A percentile compares a stretch with the other conserved stretches of the same genome.
phyloP scores from a whole-genome alignment of 1,140 invertebrate genomes.

The Cotesia chilonis region DNA sequence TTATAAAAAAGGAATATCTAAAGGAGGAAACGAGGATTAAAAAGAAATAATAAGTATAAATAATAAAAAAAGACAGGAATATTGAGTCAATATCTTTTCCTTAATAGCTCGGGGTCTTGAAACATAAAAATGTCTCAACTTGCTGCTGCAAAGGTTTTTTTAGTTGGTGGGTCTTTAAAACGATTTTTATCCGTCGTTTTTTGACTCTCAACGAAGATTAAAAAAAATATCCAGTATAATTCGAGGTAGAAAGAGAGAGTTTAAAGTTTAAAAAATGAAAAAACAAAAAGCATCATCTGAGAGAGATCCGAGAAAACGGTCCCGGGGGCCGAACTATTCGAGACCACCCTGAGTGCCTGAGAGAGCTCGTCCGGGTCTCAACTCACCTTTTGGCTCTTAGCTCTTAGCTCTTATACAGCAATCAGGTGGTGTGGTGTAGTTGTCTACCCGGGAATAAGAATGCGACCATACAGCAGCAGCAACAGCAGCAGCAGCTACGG shows the following conservation, averaged over 20 bases:
- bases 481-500: neutral
- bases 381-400: too few species aligned
- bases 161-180: slow-evolving; percentile 5
- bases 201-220: slow-evolving; percentile 18
- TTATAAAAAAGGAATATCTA: neutral
- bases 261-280: slow-evolving; percentile 50
- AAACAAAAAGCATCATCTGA: slow-evolving; percentile 44
- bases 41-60: slow-evolving; percentile 23
- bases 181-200: slow-evolving; percentile 13
- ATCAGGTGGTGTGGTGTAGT: slow-evolving; percentile 50
- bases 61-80: slow-evolving; percentile 40
- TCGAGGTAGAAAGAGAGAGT: slow-evolving; percentile 30
- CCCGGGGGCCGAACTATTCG: slow-evolving; percentile 53
- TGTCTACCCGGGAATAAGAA: slow-evolving; percentile 46
- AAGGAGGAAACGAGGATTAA: slow-evolving; percentile 12
- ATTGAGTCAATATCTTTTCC: slow-evolving; percentile 52
- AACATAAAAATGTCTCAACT: slow-evolving; percentile 60
- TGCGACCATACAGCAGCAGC: slow-evolving; percentile 50
- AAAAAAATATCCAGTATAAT: slow-evolving; percentile 22
- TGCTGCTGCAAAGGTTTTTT: slow-evolving; percentile 39
- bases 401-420: slow-evolving; percentile 39
- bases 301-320: slow-evolving; percentile 51
- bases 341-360: slow-evolving; percentile 55
- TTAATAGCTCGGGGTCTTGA: slow-evolving; percentile 30
- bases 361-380: slow-evolving; percentile 38